Conservation (phyloP, 2,113 vertebrate genomes). For the Campylomormyrus numenius region DNA sequence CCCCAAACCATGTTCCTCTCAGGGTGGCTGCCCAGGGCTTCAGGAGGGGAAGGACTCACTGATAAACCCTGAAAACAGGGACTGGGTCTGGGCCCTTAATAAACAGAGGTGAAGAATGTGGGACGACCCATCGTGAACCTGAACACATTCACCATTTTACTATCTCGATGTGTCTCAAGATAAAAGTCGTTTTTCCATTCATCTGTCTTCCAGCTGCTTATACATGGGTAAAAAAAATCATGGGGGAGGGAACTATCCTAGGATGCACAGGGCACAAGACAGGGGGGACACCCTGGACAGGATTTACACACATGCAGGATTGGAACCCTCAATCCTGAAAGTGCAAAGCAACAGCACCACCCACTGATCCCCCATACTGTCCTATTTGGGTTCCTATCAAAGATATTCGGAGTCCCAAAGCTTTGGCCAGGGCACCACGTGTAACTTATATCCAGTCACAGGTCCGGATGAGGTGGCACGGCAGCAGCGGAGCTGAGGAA, state of each 20-base stretch:
- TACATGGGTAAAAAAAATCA: no score
- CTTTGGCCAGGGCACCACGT: not conserved
- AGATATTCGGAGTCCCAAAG: not conserved
- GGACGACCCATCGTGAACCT: not conserved
- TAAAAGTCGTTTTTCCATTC: not conserved
- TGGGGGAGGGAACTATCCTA: not conserved
- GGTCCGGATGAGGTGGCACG: not conserved
- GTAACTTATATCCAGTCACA: no score
- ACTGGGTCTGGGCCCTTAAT: not conserved
- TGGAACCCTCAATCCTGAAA: not conserved
- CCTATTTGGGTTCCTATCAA: not conserved
- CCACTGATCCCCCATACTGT: not conserved
- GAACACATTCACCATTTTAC: not conserved
- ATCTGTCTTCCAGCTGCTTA: not conserved
- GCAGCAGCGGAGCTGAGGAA: not conserved
- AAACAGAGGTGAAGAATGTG: not conserved
- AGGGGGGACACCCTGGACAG: not conserved
- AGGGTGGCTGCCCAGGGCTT: not conserved
- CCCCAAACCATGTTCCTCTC: not conserved
- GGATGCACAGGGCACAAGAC: not conserved
- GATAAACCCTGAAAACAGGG: not conserved
- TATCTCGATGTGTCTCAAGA: not conserved
- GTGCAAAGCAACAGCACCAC: not conserved
- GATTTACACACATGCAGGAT: not conserved
- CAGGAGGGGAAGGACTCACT: not conserved